Conservation (phyloP, 2,797 vertebrate species). For the Myripristis murdjan region DNA sequence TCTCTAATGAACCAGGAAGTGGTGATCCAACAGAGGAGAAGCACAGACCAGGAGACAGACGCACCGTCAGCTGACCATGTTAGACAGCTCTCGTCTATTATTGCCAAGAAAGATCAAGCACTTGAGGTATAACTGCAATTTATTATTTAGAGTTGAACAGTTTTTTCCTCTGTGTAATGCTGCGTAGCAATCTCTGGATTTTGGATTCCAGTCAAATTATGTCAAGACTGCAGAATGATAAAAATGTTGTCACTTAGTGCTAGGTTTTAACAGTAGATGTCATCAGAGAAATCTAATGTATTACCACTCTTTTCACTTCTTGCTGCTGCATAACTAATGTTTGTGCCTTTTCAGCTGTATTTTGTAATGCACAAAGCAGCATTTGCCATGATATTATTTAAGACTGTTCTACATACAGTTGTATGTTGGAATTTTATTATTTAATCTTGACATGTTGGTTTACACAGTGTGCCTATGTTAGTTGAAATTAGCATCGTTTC, state of each 20-base stretch:
- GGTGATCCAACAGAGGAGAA: constrained; percentile 82
- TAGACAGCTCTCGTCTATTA: constrained; percentile 80
- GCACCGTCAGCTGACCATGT: constrained; percentile 72
- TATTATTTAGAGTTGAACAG: constrained; percentile 1
- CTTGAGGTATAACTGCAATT: constrained; percentile 73
- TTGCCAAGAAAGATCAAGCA: constrained; percentile 84
- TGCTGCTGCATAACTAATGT: background rate
- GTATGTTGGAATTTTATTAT: too few relatives aligned
- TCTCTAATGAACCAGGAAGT: constrained; percentile 89
- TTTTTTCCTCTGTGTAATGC: background rate
- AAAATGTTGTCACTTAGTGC: background rate
- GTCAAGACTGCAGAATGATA: background rate
- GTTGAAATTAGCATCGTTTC: too few relatives aligned
- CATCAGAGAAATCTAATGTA: background rate
- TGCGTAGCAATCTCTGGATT: too few relatives aligned
- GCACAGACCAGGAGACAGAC: constrained; percentile 68
- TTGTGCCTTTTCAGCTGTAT: background rate
- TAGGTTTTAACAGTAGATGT: background rate
- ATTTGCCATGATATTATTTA: too few relatives aligned
- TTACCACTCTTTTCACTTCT: background rate
- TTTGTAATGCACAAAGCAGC: constrained; percentile 14
- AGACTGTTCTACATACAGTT: too few relatives aligned
- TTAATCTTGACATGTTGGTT: too few relatives aligned
- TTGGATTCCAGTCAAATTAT: too few relatives aligned
- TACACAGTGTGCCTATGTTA: too few relatives aligned